Evolutionary conservation across 92 coral and sea anemone species (phyloP), one percentile per base, ranked within the genome.

Genomic region (Hydrozoanthus gracilis): DNA sequence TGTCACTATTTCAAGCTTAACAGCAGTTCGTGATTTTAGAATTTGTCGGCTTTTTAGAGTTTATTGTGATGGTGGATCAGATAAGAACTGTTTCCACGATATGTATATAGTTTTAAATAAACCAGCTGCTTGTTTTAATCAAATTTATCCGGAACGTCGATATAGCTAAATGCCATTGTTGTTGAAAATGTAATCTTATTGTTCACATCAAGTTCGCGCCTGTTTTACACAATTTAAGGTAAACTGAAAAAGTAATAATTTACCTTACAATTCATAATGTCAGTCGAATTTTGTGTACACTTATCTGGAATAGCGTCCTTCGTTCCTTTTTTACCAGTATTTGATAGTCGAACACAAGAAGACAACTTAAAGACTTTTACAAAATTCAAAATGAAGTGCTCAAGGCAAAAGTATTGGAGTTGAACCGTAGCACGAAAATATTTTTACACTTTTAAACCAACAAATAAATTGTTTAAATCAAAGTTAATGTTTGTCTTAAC

Each of bases 131-230:
- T 27, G 39, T 27, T 27, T 27, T 27, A 27, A 27, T 0, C 39
- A 27, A 27, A 27, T 27, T 27, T 27, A 27, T 0, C 39, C 39
- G 39, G 39, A 27, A 27, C 39, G 39, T 27, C 39, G 39, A 27
- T 27, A 27, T 27, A 27, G 39, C 39, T 27, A 27, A 27, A 27
- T 27, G 39, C 39, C 4, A 48, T 73, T 47, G 44, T 73, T n/a
- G 48, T 73, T 78, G 65, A 55, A 51, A 51, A 49, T 58, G 71
- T 39, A 7, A 47, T 58, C 8, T 7, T 46, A 44, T 79, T 61
- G 55, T 62, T 79, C 47, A 49, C 9, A 10, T 80, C 46, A 10
- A 15, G 9, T 64, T 80, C 39, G 74, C 85, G 85, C 85, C 74
- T 46, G 61, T 80, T 79, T 79, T 44, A 15, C 10, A 49, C 85